Evolutionary conservation across 2,888 invertebrate species (phyloP).

Genomic region (Gymnosoma rotundatum): DNA sequence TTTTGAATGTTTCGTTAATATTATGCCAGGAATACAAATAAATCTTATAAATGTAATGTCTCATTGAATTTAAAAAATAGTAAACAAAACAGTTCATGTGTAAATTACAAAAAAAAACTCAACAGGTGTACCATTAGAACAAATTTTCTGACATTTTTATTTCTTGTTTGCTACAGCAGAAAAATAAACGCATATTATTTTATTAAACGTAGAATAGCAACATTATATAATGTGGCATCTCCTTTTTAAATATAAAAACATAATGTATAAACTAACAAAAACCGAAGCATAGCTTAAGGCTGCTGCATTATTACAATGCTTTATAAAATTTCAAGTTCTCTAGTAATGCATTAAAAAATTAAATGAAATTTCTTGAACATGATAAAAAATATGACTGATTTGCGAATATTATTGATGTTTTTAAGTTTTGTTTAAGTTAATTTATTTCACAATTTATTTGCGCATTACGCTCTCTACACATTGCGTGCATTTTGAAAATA

Average conservation of each 20-base stretch:
- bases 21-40: too few relatives aligned
- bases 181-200: too few relatives aligned
- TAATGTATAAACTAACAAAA: not conserved
- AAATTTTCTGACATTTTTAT: too few relatives aligned
- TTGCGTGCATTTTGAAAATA: constrained; percentile 57
- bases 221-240: not conserved
- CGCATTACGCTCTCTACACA: constrained; percentile 31
- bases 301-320: not conserved
- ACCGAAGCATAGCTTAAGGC: constrained; percentile 42
- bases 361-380: not conserved
- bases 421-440: not conserved
- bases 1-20: too few relatives aligned
- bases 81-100: too few relatives aligned
- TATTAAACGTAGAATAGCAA: not conserved
- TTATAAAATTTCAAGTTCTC: not conserved
- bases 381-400: not conserved
- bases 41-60: too few relatives aligned
- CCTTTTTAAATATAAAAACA: not conserved
- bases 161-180: too few relatives aligned
- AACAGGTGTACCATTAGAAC: too few relatives aligned
- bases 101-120: too few relatives aligned
- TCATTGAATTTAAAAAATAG: too few relatives aligned
- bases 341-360: not conserved
- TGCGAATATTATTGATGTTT: not conserved
- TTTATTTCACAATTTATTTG: constrained; percentile 42